phyloP scores from a whole-genome alignment of 1,140 invertebrate species.

The Drosophila ironensis region DNA sequence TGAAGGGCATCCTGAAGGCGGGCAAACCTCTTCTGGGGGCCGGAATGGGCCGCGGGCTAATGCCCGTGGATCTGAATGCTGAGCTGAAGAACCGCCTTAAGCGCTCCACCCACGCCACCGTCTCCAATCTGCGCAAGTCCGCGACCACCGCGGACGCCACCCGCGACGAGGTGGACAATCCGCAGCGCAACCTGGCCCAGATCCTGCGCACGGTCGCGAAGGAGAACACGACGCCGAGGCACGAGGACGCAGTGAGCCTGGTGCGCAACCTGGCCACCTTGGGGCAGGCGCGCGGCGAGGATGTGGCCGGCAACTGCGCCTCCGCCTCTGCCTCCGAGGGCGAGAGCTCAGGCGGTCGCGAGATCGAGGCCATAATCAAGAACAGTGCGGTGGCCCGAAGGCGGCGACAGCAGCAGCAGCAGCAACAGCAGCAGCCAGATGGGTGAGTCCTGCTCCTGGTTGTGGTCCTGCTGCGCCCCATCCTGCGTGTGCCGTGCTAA shows the following conservation, averaged over 20 bases:
- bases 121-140: conserved; percentile 76
- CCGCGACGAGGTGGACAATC: conserved; percentile 52
- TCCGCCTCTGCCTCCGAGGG: conserved; percentile 82
- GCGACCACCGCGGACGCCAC: conserved; percentile 64
- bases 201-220: conserved; percentile 67
- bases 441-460: conserved; percentile 59
- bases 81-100: conserved; percentile 78
- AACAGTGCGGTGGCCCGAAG: conserved; percentile 82
- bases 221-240: conserved; percentile 58
- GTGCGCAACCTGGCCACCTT: conserved; percentile 69
- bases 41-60: conserved; percentile 61
- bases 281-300: conserved; percentile 48
- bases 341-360: conserved; percentile 84
- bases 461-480: conserved; percentile 9
- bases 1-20: conserved; percentile 83
- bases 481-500: conserved; percentile 32
- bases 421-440: conserved; percentile 53
- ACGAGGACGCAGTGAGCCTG: conserved; percentile 73
- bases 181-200: conserved; percentile 64
- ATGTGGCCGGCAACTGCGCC: conserved; percentile 44
- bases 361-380: conserved; percentile 84
- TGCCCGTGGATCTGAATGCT: conserved; percentile 78
- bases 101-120: conserved; percentile 74
- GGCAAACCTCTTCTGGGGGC: conserved; percentile 66
- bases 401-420: conserved; percentile 67